A percentile compares a stretch with the other conserved stretches of the same genome.
Evolutionary conservation across 2,797 vertebrate species (phyloP).

Genomic region (Periparus ater): DNA sequence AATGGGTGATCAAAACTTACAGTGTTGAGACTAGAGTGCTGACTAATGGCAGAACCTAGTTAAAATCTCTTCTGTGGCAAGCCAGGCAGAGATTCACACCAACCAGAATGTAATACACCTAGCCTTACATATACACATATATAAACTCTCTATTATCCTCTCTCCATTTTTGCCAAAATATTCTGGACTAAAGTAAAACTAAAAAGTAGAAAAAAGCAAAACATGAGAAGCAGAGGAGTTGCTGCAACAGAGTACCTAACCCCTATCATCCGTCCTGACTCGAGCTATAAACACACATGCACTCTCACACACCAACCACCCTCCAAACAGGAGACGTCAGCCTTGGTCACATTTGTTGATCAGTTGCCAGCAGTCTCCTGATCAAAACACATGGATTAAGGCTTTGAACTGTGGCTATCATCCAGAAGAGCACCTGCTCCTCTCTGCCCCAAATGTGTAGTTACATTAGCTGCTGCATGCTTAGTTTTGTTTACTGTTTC

Average conservation of each 20-base stretch:
- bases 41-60: not conserved
- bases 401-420: not conserved
- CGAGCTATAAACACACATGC: not conserved
- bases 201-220: not conserved
- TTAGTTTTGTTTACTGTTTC: not conserved
- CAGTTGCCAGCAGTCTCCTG: not conserved
- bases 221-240: not conserved
- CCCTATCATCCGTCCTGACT: not conserved
- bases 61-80: not conserved
- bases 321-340: not conserved
- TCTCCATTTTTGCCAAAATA: not conserved
- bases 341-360: not conserved
- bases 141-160: not conserved
- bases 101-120: not conserved
- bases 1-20: not conserved
- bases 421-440: slow-evolving; percentile 1
- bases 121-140: not conserved
- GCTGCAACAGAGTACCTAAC: not conserved
- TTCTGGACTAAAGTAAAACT: not conserved
- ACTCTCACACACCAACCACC: rapidly evolving
- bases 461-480: not conserved
- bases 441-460: not conserved
- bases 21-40: not conserved
- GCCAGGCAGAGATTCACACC: not conserved
- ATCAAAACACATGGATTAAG: not conserved